Evolutionary conservation across 2,888 invertebrate genomes (phyloP).

Genomic region (Lasioglossum malachurum): DNA sequence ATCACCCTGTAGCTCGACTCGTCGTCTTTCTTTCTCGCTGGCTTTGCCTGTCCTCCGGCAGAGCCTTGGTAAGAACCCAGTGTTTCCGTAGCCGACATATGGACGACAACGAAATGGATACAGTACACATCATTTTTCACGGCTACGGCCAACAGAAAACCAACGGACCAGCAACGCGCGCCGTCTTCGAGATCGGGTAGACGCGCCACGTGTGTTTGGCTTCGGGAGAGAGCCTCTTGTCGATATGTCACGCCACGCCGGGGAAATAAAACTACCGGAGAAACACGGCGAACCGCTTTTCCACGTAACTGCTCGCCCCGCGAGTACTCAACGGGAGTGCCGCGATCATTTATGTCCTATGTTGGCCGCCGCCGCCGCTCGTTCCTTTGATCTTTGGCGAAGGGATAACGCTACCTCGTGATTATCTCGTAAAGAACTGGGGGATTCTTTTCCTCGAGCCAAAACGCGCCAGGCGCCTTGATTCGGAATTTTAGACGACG

Average conservation of each 20-base stretch:
- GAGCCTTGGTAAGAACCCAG: neutral
- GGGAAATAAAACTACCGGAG: constrained; percentile 32
- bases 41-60: neutral
- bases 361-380: neutral
- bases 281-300: constrained; percentile 5
- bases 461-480: neutral
- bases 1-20: neutral
- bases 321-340: constrained; percentile 35
- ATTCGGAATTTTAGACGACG: neutral
- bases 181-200: constrained; percentile 23
- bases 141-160: constrained; percentile 34
- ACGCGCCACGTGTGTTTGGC: constrained; percentile 9
- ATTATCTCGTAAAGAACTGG: neutral
- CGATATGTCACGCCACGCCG: constrained; percentile 55
- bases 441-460: neutral
- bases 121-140: constrained; percentile 63
- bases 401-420: neutral
- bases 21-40: neutral
- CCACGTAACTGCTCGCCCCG: constrained; percentile 35
- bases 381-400: constrained; percentile 1
- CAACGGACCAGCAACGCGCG: constrained; percentile 42
- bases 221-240: constrained; percentile 42
- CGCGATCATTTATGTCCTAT: constrained; percentile 20
- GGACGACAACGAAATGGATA: constrained; percentile 56
- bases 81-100: constrained; percentile 18